Conservation (phyloP, 1,140 invertebrate species). For the Drosophila ercepeae region DNA sequence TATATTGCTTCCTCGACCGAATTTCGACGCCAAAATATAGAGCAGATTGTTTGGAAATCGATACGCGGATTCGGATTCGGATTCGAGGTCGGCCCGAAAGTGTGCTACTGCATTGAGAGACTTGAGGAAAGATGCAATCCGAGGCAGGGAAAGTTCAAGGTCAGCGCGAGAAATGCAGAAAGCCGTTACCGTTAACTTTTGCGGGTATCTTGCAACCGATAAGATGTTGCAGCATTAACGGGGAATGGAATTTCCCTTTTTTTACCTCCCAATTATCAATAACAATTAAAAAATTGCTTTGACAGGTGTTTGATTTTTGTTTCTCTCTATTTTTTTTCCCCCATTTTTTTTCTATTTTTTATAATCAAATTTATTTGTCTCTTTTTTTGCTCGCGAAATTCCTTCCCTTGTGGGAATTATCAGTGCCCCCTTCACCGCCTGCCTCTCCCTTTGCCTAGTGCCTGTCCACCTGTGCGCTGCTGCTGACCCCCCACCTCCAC, state of each 20-base stretch:
- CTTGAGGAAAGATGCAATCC: not conserved
- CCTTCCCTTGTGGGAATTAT: conserved; percentile 23
- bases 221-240: no score
- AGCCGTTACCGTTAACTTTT: not conserved
- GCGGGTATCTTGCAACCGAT: not conserved
- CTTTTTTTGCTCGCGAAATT: no score
- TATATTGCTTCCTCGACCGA: no score
- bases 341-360: not conserved
- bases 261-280: not conserved
- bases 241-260: no score
- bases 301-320: not conserved
- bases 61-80: no score
- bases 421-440: conserved; percentile 3
- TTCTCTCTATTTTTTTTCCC: not conserved
- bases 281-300: not conserved
- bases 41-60: no score
- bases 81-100: conserved; percentile 23
- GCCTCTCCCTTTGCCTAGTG: not conserved
- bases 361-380: not conserved
- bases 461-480: conserved; percentile 23
- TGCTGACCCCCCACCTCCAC: not conserved
- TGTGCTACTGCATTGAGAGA: conserved; percentile 18
- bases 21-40: no score
- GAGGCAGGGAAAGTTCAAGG: conserved; percentile 18
- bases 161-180: conserved; percentile 8